Evolutionary conservation across 2,797 vertebrate species (phyloP).

Genomic region (Gadopsis bispinosus): DNA sequence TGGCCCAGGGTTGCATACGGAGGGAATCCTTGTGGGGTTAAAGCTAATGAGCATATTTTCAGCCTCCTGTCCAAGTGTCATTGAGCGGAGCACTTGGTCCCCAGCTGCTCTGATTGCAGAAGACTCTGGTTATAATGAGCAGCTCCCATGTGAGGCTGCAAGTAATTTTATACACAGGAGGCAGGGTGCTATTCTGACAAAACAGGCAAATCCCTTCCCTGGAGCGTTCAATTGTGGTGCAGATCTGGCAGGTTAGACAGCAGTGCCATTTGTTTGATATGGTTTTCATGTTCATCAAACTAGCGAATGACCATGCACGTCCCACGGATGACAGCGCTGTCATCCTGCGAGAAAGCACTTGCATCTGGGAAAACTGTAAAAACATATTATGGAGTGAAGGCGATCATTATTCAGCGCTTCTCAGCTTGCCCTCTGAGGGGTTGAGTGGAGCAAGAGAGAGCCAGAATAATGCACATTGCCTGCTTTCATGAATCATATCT

Average conservation of each 20-base stretch:
- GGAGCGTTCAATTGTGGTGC: conserved; percentile 39
- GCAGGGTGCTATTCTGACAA: conserved; percentile 25
- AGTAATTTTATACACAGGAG: conserved; percentile 37
- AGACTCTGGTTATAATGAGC: conserved; percentile 41
- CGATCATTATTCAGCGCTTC: conserved; percentile 42
- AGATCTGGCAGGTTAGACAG: conserved; percentile 70
- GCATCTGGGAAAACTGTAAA: conserved; percentile 29
- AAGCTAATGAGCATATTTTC: conserved; percentile 13
- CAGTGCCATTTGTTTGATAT: conserved; percentile 70
- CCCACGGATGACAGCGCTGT: conserved; percentile 49
- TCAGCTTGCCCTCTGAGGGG: conserved; percentile 20
- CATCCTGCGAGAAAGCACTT: conserved; percentile 40
- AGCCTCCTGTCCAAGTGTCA: conserved; percentile 13
- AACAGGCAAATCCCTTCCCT: conserved; percentile 46
- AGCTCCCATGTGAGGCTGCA: conserved; percentile 26
- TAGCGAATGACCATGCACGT: conserved; percentile 47
- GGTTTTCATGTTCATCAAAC: conserved; percentile 68
- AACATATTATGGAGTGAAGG: conserved; percentile 45
- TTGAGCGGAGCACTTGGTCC: conserved; percentile 37
- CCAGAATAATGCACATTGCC: conserved; percentile 31
- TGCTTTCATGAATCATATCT: conserved; percentile 65
- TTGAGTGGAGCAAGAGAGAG: conserved; percentile 26
- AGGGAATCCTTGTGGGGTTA: not conserved
- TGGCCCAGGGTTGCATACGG: not conserved
- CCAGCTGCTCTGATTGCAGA: conserved; percentile 24